phyloP scores from a whole-genome alignment of 2,888 invertebrate genomes.

The Heliconius charithonia region DNA sequence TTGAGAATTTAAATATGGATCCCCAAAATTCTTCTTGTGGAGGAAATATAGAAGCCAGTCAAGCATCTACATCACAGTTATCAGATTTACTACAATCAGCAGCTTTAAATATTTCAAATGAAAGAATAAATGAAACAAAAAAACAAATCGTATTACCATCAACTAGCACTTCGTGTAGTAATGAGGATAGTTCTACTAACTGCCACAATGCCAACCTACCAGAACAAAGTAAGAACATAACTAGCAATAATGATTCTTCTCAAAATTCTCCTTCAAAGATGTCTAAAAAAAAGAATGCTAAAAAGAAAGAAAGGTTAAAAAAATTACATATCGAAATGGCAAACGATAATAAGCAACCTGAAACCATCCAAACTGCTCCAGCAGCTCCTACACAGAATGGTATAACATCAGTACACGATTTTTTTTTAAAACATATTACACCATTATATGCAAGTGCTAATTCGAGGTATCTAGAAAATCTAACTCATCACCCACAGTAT shows the following conservation, averaged over 20 bases:
- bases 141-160: not conserved
- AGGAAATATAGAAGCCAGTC: constrained; percentile 37
- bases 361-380: constrained; percentile 46
- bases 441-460: constrained; percentile 65
- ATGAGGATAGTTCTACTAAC: not conserved
- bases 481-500: constrained; percentile 70
- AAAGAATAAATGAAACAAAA: not conserved
- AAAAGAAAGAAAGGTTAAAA: constrained; percentile 65
- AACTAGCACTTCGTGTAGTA: not conserved
- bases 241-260: constrained; percentile 28
- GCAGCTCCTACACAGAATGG: constrained; percentile 50
- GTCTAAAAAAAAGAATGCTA: constrained; percentile 63
- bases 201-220: constrained; percentile 13
- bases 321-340: constrained; percentile 60
- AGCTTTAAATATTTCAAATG: constrained; percentile 10
- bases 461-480: constrained; percentile 71
- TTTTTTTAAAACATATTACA: constrained; percentile 61
- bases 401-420: constrained; percentile 57
- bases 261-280: constrained; percentile 22
- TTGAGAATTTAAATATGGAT: constrained; percentile 13
- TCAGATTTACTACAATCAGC: constrained; percentile 26
- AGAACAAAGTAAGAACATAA: constrained; percentile 32
- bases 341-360: constrained; percentile 48
- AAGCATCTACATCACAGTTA: constrained; percentile 44
- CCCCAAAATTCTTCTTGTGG: not conserved